Evolutionary conservation across 2,113 vertebrate species (phyloP).

Genomic region (Lycocorax pyrrhopterus): DNA sequence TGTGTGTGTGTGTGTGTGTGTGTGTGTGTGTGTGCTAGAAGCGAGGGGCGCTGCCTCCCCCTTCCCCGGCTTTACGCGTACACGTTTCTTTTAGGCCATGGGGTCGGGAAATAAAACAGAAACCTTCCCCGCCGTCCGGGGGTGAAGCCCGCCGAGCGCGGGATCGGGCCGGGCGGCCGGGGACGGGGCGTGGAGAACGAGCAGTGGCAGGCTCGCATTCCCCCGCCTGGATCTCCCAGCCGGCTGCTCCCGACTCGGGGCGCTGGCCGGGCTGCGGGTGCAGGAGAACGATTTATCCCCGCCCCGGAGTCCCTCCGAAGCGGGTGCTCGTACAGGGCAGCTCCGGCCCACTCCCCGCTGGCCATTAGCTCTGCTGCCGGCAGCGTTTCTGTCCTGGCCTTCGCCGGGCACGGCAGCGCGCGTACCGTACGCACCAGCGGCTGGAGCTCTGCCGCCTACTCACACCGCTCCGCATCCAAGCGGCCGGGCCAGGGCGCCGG

Average conservation of each 20-base stretch:
- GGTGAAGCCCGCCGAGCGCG: neutral
- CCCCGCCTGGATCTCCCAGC: neutral
- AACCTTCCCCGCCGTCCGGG: neutral
- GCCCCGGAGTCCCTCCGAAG: neutral
- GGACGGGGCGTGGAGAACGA: neutral
- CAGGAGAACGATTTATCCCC: neutral
- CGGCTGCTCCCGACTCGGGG: neutral
- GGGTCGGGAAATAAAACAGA: neutral
- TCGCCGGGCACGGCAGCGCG: neutral
- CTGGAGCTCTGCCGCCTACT: neutral
- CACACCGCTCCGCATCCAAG: neutral
- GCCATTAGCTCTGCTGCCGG: neutral
- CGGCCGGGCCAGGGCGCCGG: neutral
- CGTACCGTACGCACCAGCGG: neutral
- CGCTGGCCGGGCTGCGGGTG: neutral
- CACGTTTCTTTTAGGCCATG: neutral
- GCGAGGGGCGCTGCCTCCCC: neutral
- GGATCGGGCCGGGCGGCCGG: neutral
- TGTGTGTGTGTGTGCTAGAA: neutral
- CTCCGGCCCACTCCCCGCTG: neutral
- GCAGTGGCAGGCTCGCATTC: neutral
- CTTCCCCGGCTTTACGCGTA: neutral
- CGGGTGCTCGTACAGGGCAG: neutral
- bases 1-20: too few species aligned
- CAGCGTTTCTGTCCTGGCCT: neutral